Percentiles rank a stretch among this genome's conserved stretches.
Evolutionary conservation across 2,113 vertebrate species (phyloP).

Genomic region (Monopterus albus): DNA sequence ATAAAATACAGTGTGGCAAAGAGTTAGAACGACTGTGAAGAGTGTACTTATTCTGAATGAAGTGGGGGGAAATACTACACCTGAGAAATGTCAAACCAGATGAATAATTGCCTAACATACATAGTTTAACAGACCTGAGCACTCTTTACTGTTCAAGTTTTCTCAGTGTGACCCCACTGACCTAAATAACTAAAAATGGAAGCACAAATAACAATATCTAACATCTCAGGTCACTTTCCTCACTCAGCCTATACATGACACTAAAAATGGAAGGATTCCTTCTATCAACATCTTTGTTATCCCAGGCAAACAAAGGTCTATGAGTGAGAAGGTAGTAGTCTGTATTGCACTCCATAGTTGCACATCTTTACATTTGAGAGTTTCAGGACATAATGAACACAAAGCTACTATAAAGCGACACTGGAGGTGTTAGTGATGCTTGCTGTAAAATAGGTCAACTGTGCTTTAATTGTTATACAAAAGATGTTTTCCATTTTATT

Average conservation of each 20-base stretch:
- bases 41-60: not conserved
- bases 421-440: not conserved
- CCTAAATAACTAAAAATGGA: slow-evolving; percentile 47
- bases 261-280: slow-evolving; percentile 13
- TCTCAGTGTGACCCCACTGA: slow-evolving; percentile 1
- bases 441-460: not conserved
- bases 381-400: not conserved
- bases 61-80: not conserved
- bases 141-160: slow-evolving; percentile 8
- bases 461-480: not conserved
- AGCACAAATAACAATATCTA: slow-evolving; percentile 61
- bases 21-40: not conserved
- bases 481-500: not conserved
- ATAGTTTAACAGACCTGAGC: slow-evolving; percentile 1
- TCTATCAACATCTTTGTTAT: not conserved
- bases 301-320: not conserved
- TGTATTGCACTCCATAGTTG: too few relatives aligned
- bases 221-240: slow-evolving; percentile 33
- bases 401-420: not conserved
- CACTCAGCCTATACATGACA: slow-evolving; percentile 12
- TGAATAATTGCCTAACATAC: not conserved
- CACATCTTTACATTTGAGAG: not conserved
- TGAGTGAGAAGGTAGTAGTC: not conserved
- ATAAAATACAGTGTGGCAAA: not conserved
- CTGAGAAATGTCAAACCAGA: not conserved